Evolutionary conservation across 2,888 invertebrate genomes (phyloP).

Genomic region (Hedychridium roseum): DNA sequence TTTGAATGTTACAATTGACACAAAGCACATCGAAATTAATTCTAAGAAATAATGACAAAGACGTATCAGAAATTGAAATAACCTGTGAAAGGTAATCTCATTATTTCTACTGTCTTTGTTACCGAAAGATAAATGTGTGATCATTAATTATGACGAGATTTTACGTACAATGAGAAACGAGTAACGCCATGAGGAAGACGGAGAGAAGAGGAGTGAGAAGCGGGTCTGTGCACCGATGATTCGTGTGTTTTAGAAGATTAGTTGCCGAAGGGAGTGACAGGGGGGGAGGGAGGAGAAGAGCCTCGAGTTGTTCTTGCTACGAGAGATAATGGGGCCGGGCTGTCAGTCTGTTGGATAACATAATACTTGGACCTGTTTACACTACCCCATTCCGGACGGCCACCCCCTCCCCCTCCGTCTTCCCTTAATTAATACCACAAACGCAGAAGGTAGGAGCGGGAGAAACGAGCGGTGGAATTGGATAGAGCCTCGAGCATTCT

Average conservation of each 20-base stretch:
- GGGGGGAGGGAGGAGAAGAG: slow-evolving; percentile 21
- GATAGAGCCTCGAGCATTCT: slow-evolving; percentile 27
- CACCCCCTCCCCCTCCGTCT: slow-evolving; percentile 32
- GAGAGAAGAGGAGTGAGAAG: too few relatives aligned
- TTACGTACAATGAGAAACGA: slow-evolving; percentile 32
- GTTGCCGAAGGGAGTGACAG: slow-evolving; percentile 37
- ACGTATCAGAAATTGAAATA: too few relatives aligned
- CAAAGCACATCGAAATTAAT: too few relatives aligned
- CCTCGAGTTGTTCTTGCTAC: slow-evolving; percentile 43
- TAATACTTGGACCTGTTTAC: slow-evolving; percentile 54
- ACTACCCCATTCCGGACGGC: slow-evolving; percentile 33
- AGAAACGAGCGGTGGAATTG: slow-evolving; percentile 17
- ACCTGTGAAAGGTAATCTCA: too few relatives aligned
- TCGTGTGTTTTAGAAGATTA: slow-evolving; percentile 46
- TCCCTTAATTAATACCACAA: slow-evolving; percentile 51
- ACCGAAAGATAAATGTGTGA: too few relatives aligned
- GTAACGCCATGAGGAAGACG: too few relatives aligned
- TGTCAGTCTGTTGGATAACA: slow-evolving; percentile 52
- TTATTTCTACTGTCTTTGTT: too few relatives aligned
- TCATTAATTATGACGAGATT: too few relatives aligned
- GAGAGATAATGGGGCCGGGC: slow-evolving; percentile 48
- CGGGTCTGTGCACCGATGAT: slow-evolving; percentile 11
- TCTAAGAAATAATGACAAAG: too few relatives aligned
- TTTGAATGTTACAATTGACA: too few relatives aligned
- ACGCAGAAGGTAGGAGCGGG: slow-evolving; percentile 15